Percentiles rank a stretch among this genome's conserved stretches.
Evolutionary conservation across 2,797 vertebrate species (phyloP).

Genomic region (Phalanger gymnotis): DNA sequence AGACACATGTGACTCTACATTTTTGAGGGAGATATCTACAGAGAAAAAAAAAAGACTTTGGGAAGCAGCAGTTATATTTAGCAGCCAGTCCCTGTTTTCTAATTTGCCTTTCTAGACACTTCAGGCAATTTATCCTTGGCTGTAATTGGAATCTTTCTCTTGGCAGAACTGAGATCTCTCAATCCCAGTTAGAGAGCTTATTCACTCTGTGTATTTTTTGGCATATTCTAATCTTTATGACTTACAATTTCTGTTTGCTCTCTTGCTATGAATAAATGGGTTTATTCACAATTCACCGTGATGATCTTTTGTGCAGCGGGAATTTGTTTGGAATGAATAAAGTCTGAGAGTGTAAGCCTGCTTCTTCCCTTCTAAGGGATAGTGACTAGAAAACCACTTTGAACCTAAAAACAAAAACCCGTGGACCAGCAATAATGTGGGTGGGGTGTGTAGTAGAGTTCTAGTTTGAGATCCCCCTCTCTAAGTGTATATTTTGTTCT

Average conservation of each 20-base stretch:
- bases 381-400: background rate
- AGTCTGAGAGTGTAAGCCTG: background rate
- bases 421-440: background rate
- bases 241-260: background rate
- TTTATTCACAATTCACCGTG: background rate
- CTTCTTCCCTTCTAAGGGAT: background rate
- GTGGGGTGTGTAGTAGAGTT: background rate
- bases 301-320: background rate
- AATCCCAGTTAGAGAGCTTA: background rate
- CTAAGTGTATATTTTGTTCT: slow-evolving; percentile 12
- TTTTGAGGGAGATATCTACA: background rate
- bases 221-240: background rate
- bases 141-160: background rate
- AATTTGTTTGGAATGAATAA: background rate
- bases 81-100: background rate
- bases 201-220: background rate
- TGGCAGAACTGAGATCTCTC: background rate
- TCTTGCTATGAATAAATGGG: background rate
- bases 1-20: background rate
- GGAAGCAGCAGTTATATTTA: background rate
- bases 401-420: background rate
- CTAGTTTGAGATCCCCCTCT: background rate
- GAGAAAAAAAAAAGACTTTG: background rate
- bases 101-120: background rate
- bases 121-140: background rate